These are phyloP conservation scores for Pantelozetes paolii DNA, from an alignment of 2,888 invertebrate genomes.

Conservation along the genomic window DNA sequence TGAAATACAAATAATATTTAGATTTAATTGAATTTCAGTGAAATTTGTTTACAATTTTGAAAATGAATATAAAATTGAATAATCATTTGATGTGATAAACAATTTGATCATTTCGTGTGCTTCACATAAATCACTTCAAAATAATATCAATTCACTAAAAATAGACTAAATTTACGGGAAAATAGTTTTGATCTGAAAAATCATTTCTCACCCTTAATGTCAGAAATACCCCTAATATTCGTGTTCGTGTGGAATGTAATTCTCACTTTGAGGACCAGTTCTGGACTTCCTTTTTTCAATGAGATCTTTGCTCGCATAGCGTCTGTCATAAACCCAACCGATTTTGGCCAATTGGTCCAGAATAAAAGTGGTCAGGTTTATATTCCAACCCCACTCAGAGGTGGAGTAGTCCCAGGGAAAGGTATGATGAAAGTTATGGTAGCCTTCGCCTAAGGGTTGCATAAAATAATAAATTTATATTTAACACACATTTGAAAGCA, in stretches of 20 bases:
- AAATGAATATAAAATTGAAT: too few relatives aligned
- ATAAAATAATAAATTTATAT: not conserved
- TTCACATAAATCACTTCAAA: too few relatives aligned
- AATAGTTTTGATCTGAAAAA: too few relatives aligned
- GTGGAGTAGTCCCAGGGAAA: conserved; percentile 44
- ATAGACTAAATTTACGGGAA: too few relatives aligned
- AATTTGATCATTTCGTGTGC: too few relatives aligned
- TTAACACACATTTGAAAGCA: not conserved
- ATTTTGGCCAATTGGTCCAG: conserved; percentile 40
- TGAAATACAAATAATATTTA: too few relatives aligned
- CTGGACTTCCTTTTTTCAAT: conserved; percentile 31
- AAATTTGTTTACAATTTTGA: too few relatives aligned
- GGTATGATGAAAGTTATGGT: conserved; percentile 41
- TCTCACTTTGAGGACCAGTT: conserved; percentile 30
- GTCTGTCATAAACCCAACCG: conserved; percentile 39
- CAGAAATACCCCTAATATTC: conserved; percentile 1
- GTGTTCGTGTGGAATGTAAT: conserved; percentile 14
- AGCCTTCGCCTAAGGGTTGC: conserved; percentile 40
- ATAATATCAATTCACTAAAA: too few relatives aligned
- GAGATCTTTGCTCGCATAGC: conserved; percentile 38
- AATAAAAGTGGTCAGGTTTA: conserved; percentile 41
- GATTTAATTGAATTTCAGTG: too few relatives aligned
- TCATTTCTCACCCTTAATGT: too few relatives aligned
- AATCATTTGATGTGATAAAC: too few relatives aligned
- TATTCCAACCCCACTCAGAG: conserved; percentile 42